Base-by-base conservation (phyloP, 1,140 invertebrate genomes). In the Ostrea edulis region DNA sequence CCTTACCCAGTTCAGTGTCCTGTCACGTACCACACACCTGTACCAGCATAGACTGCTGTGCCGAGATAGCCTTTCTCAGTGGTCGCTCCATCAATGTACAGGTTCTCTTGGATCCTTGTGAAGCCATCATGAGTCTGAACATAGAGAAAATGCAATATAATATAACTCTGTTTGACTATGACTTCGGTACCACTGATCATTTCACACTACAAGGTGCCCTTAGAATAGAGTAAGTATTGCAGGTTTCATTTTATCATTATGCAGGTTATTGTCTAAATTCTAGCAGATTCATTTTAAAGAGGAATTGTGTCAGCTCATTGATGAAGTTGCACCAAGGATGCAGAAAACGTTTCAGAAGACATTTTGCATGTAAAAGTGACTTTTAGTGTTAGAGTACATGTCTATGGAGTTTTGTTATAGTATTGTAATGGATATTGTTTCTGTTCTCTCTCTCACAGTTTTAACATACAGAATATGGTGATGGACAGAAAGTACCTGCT, bases 381-480 rank as follows among this genome's bases (percentile, higher is more conserved):
- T 44, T 44, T 2, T 2, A 44, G 35, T 44, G 35, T 44, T 44
- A 44, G 35, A 44, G 35, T 5, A 44, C 35, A 44, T 44, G 35
- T 44, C 35, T 44, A 44, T 44, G 35, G 35, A 44, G 35, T 44
- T 44, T 44, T 5, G 35, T 44, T 44, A 44, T 5, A 44, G 1
- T 44, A 44, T 5, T 44, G 35, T 44, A 44, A 5, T 44, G 35
- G 35, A 44, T 44, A 44, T 44, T 44, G 35, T 44, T 44, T 44
- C 35, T 25, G 14, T 81, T 81, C 5, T 81, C 25, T 81, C 25
- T 81, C 7, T 81, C 17, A 44, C 85, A 89, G 88, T 68, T 89
- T 89, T 20, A 87, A 55, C 29, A 29, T 89, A 8, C 84, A 85
- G 55, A 86, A 89, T n/a, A 54, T 89, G 53, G 25, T 81, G 11